phyloP scores from a whole-genome alignment of 1,140 invertebrate species.

The Penaeus chinensis region DNA sequence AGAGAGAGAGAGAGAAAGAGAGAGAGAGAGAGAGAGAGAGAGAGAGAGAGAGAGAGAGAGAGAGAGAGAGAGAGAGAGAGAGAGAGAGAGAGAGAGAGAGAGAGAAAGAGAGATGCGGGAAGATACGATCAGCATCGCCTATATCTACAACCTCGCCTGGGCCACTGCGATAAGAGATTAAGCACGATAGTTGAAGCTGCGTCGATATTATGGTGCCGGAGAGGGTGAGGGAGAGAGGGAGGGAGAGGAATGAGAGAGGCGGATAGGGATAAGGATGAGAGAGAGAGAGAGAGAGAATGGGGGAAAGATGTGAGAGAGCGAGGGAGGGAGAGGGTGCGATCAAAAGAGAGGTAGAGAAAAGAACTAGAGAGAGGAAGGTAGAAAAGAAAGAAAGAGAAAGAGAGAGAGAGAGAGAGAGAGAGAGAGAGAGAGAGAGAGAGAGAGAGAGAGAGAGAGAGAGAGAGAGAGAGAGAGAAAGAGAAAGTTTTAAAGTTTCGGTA shows the following conservation, averaged over 20 bases:
- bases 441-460: slow-evolving; percentile 3
- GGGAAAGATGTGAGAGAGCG: background rate
- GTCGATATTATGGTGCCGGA: slow-evolving; percentile 45
- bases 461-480: background rate
- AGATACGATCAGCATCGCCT: slow-evolving; percentile 53
- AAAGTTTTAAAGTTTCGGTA: no score
- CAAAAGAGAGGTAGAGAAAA: background rate
- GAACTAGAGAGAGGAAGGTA: background rate
- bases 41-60: no score
- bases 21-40: no score
- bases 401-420: slow-evolving; percentile 9
- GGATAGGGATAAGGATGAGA: no score
- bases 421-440: slow-evolving; percentile 22
- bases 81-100: no score
- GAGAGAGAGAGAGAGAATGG: background rate
- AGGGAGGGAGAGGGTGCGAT: background rate
- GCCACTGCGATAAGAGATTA: slow-evolving; percentile 56
- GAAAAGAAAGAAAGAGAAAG: background rate
- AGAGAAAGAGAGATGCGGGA: no score
- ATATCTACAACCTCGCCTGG: slow-evolving; percentile 54
- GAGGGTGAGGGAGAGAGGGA: background rate
- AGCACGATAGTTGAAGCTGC: slow-evolving; percentile 49
- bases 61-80: no score
- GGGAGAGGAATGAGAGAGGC: background rate
- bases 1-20: no score